These are phyloP conservation scores for Phymorhynchus buccinoides DNA, from an alignment of 1,140 invertebrate species.

Conservation along the genomic window DNA sequence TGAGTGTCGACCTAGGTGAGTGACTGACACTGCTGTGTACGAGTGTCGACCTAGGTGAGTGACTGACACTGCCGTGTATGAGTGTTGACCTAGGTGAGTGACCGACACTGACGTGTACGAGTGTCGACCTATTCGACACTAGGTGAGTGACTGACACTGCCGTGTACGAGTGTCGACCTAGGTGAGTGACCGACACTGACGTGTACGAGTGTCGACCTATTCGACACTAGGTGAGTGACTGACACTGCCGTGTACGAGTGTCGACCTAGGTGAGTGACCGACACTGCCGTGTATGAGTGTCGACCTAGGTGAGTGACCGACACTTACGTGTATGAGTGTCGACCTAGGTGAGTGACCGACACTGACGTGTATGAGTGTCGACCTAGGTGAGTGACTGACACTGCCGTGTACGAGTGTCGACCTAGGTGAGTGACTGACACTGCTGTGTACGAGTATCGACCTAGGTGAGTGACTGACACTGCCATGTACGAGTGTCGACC, in stretches of 20 bases:
- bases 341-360: conserved; percentile 82
- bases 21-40: conserved; percentile 82
- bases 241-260: conserved; percentile 81
- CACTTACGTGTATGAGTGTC: conserved; percentile 80
- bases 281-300: conserved; percentile 81
- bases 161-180: conserved; percentile 81
- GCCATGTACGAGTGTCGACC: conserved; percentile 81
- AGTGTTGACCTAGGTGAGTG: conserved; percentile 81
- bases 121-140: conserved; percentile 80
- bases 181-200: conserved; percentile 81
- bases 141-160: conserved; percentile 79
- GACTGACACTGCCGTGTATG: conserved; percentile 81
- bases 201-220: conserved; percentile 81
- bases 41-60: conserved; percentile 81
- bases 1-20: conserved; percentile 80
- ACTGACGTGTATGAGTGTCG: conserved; percentile 80
- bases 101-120: conserved; percentile 82
- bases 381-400: conserved; percentile 82
- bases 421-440: conserved; percentile 82
- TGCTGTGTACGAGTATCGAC: conserved; percentile 80
- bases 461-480: conserved; percentile 82
- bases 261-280: conserved; percentile 81
- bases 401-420: conserved; percentile 80
- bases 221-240: conserved; percentile 79
- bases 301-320: conserved; percentile 82